A percentile compares a stretch with the other conserved stretches of the same genome.
phyloP scores from a whole-genome alignment of 37 sponge, comb jelly and placozoan species.

The Cliona cf. orientalis region DNA sequence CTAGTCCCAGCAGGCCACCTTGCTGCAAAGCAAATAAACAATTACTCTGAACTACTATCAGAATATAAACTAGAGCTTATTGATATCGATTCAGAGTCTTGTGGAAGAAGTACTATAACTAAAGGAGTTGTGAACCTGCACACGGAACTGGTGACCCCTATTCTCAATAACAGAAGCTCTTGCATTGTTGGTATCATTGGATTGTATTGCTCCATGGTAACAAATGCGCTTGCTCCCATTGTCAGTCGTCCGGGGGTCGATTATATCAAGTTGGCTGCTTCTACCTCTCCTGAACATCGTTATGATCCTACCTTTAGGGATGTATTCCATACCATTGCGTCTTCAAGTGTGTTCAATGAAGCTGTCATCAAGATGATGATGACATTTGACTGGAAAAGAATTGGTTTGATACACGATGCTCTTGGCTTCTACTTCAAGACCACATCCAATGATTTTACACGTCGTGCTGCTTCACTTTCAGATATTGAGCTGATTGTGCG shows the following conservation, averaged over 20 bases:
- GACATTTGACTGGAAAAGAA: conserved; percentile 13
- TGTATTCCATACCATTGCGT: conserved; percentile 7
- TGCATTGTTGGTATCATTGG: conserved; percentile 40
- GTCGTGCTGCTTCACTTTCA: neutral
- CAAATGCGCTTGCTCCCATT: conserved; percentile 9
- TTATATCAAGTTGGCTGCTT: conserved; percentile 26
- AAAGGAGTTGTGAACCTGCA: neutral
- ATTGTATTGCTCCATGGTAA: conserved; percentile 29
- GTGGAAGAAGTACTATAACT: neutral
- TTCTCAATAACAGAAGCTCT: neutral
- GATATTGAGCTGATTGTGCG: neutral
- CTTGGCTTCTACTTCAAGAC: conserved; percentile 9
- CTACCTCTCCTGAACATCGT: conserved; percentile 26
- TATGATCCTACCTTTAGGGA: neutral
- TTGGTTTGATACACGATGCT: conserved; percentile 1
- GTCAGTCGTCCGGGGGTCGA: neutral
- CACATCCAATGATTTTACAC: conserved; percentile 2
- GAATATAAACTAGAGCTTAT: conserved; percentile 47
- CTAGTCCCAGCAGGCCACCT: conserved; percentile 51
- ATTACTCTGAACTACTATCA: conserved; percentile 7
- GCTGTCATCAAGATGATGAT: conserved; percentile 37
- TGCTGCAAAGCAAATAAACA: conserved; percentile 56
- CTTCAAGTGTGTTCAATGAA: conserved; percentile 7
- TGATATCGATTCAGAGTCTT: conserved; percentile 14
- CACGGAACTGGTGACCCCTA: neutral